These are phyloP conservation scores for Tokudaia tokunoshimensis DNA, from an alignment of 2,797 vertebrate genomes.

Conservation along the genomic window DNA sequence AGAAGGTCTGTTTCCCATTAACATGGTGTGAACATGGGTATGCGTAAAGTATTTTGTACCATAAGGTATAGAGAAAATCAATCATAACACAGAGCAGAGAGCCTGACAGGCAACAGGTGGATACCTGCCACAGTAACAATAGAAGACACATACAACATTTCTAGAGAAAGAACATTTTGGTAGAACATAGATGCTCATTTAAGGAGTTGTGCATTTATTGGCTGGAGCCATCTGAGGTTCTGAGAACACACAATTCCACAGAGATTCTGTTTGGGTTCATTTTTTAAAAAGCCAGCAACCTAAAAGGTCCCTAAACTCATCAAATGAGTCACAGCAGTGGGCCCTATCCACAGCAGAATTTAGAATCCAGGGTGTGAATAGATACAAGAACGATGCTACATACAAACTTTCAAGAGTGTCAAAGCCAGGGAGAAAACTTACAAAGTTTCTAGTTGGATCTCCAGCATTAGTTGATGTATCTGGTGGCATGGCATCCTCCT, in stretches of 20 bases:
- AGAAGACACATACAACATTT: neutral
- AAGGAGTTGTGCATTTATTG: neutral
- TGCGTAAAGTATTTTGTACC: neutral
- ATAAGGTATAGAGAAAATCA: neutral
- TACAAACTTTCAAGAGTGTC: neutral
- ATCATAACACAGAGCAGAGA: neutral
- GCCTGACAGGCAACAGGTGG: neutral
- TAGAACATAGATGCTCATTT: neutral
- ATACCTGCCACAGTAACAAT: neutral
- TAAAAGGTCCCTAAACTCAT: neutral
- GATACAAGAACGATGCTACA: neutral
- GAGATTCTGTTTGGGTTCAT: neutral
- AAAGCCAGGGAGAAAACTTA: conserved; percentile 13
- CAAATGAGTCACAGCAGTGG: neutral
- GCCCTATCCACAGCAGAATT: neutral
- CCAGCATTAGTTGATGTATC: neutral
- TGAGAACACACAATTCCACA: neutral
- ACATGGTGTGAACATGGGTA: neutral
- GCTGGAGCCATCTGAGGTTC: neutral
- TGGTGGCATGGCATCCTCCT: neutral
- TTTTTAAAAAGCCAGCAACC: conserved; percentile 3
- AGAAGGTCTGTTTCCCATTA: neutral
- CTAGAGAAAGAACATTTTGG: conserved; percentile 18
- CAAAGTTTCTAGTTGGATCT: neutral
- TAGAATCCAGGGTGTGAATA: conserved; percentile 27